These are phyloP conservation scores for Smittia aterrima DNA, from an alignment of 2,888 invertebrate genomes.

Conservation along the genomic window DNA sequence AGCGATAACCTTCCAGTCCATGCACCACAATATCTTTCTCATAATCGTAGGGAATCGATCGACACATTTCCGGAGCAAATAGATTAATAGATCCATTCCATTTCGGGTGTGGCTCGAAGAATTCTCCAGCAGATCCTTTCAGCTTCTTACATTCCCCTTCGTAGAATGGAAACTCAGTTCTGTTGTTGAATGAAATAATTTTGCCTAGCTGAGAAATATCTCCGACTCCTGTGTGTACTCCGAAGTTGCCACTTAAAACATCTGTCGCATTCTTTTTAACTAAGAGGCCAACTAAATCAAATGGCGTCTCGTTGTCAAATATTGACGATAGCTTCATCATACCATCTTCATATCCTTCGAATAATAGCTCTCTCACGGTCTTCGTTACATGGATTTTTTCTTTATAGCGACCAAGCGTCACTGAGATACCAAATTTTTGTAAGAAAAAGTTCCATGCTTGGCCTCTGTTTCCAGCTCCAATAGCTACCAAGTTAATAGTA, in stretches of 20 bases:
- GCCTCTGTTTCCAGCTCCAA: constrained; percentile 62
- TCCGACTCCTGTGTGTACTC: constrained; percentile 69
- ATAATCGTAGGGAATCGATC: constrained; percentile 64
- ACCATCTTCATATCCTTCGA: constrained; percentile 76
- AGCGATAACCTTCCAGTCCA: constrained; percentile 67
- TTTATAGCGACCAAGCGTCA: constrained; percentile 59
- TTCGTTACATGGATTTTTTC: constrained; percentile 62
- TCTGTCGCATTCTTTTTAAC: constrained; percentile 66
- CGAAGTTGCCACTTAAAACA: constrained; percentile 70
- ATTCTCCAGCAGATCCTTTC: constrained; percentile 75
- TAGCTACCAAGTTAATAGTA: constrained; percentile 72
- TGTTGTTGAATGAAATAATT: constrained; percentile 70
- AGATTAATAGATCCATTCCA: constrained; percentile 58
- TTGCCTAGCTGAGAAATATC: constrained; percentile 65
- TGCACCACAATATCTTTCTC: constrained; percentile 57
- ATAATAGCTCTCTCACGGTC: constrained; percentile 67
- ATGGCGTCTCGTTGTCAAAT: constrained; percentile 55
- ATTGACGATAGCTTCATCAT: constrained; percentile 66
- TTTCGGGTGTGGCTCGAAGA: constrained; percentile 66
- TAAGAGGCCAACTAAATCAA: constrained; percentile 69
- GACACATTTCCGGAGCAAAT: constrained; percentile 75
- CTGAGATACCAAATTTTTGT: constrained; percentile 61
- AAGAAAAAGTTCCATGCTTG: constrained; percentile 59
- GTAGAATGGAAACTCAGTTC: constrained; percentile 58
- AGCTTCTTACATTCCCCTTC: constrained; percentile 60